Percentiles rank a stretch among this genome's conserved stretches.
Evolutionary conservation across 2,888 invertebrate species (phyloP).

Genomic region (Apotomis capreana): DNA sequence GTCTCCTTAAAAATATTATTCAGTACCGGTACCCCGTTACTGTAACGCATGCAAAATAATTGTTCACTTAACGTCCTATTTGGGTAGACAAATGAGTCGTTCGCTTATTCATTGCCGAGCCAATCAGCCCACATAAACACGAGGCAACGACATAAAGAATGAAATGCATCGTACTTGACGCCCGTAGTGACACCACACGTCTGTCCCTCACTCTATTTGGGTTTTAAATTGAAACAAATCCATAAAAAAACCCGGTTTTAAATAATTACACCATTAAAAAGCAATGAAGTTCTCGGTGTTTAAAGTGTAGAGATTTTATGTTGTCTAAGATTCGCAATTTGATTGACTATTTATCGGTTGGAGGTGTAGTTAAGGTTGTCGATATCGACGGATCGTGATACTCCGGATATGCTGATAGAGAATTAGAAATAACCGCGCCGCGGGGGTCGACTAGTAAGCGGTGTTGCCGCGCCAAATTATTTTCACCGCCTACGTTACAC

Average conservation of each 20-base stretch:
- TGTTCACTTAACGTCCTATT: conserved; percentile 42
- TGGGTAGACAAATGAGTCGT: conserved; percentile 49
- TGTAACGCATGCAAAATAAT: conserved; percentile 35
- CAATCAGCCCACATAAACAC: conserved; percentile 57
- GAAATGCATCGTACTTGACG: conserved; percentile 54
- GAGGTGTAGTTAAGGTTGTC: conserved; percentile 41
- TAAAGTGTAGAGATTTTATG: conserved; percentile 54
- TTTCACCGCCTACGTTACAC: conserved; percentile 61
- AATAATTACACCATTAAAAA: conserved; percentile 67
- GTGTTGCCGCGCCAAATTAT: conserved; percentile 63
- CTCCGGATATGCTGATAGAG: conserved; percentile 46
- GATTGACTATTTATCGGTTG: conserved; percentile 55
- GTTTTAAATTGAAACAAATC: conserved; percentile 59
- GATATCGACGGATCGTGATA: conserved; percentile 17
- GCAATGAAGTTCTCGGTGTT: conserved; percentile 56
- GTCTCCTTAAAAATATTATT: neutral
- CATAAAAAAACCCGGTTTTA: conserved; percentile 61
- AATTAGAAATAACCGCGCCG: conserved; percentile 58
- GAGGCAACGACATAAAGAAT: conserved; percentile 56
- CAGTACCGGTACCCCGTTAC: conserved; percentile 8
- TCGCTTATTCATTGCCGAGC: conserved; percentile 50
- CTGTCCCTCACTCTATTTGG: conserved; percentile 52
- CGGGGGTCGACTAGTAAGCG: conserved; percentile 62
- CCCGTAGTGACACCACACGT: conserved; percentile 57
- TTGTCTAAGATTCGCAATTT: conserved; percentile 58